Evolutionary conservation across 2,113 vertebrate species (phyloP).

Genomic region (Engraulis encrasicolus): DNA sequence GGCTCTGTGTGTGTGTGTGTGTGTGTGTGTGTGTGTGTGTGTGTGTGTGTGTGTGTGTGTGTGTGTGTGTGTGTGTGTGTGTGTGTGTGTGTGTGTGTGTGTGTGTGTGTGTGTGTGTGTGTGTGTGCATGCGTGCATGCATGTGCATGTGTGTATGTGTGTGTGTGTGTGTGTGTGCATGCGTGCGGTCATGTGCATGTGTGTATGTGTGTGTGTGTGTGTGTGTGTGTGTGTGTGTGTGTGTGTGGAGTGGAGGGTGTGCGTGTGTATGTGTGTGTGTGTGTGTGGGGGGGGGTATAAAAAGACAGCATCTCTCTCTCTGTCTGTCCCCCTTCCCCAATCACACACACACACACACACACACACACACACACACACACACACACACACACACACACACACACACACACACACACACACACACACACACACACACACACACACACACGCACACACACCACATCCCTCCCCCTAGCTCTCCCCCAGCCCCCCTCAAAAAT

Average conservation of each 20-base stretch:
- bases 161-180: background rate
- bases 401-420: no score
- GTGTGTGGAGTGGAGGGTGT: no score
- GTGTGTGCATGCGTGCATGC: background rate
- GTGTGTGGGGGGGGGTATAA: conserved; percentile 53
- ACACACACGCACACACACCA: no score
- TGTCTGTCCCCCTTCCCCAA: no score
- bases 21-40: background rate
- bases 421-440: no score
- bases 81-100: background rate
- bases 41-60: background rate
- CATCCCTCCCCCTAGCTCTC: background rate
- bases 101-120: background rate
- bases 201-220: background rate
- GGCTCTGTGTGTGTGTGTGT: background rate
- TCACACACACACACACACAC: no score
- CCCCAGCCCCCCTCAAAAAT: conserved; percentile 6
- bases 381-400: no score
- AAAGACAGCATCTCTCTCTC: conserved; percentile 12
- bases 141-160: background rate
- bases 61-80: conserved; percentile 2
- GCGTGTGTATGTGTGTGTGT: background rate
- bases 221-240: background rate
- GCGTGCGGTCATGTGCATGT: background rate
- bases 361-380: no score